These are phyloP conservation scores for Sebastes glaucus DNA, from an alignment of 2,797 vertebrate species.

Conservation along the genomic window DNA sequence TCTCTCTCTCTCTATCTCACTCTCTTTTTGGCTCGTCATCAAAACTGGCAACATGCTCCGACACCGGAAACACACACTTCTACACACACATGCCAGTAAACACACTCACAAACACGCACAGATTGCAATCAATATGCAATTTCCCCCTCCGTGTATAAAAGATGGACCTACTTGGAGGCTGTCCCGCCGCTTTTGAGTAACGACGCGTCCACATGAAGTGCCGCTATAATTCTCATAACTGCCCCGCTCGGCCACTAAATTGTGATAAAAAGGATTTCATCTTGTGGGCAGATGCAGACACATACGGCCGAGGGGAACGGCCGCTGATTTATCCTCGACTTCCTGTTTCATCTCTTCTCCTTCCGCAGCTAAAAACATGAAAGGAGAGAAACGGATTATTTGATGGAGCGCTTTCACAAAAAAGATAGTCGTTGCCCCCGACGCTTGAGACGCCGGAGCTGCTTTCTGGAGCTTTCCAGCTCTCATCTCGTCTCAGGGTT, in stretches of 20 bases:
- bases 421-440: slow-evolving; percentile 8
- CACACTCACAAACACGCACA: slow-evolving; percentile 50
- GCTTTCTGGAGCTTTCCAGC: background rate
- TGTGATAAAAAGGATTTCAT: slow-evolving; percentile 80
- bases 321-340: slow-evolving; percentile 56
- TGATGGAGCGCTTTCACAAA: slow-evolving; percentile 38
- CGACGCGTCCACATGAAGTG: slow-evolving; percentile 68
- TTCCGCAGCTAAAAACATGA: slow-evolving; percentile 51
- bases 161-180: slow-evolving; percentile 73
- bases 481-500: slow-evolving; percentile 25
- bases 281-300: slow-evolving; percentile 59
- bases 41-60: slow-evolving; percentile 40
- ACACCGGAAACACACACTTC: background rate
- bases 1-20: background rate
- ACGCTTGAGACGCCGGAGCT: slow-evolving; percentile 15
- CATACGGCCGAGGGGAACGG: slow-evolving; percentile 15
- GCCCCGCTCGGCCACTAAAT: slow-evolving; percentile 67
- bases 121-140: slow-evolving; percentile 83
- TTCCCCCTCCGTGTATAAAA: slow-evolving; percentile 76
- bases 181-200: slow-evolving; percentile 73
- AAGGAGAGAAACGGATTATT: slow-evolving; percentile 25
- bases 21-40: slow-evolving; percentile 45
- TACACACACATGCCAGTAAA: slow-evolving; percentile 27
- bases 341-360: slow-evolving; percentile 52
- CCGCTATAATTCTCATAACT: slow-evolving; percentile 77